Base-by-base conservation (phyloP, 2,888 invertebrate species). In the Sminthurides aquaticus region DNA sequence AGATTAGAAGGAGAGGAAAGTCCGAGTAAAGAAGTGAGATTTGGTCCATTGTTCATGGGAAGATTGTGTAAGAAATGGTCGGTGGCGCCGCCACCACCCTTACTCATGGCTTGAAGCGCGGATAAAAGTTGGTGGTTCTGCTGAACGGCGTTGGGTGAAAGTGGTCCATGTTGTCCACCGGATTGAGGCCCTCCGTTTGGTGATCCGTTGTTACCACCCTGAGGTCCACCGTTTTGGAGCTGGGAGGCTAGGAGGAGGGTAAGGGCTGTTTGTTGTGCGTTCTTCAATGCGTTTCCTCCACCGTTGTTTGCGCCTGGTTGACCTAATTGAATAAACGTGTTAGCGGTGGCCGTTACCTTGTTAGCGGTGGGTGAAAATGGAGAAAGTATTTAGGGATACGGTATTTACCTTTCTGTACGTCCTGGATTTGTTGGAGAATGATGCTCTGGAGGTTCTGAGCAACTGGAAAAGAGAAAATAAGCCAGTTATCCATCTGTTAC, bases 371-470 rank as follows among this genome's bases (percentile, higher is more conserved):
- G 25, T 2, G 67, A 60, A 24, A 64, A 64, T 49, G 66, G 62
- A 48, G 67, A 63, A 29, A 34, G 49, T 54, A 52, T 20, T 8
- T 22, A 20, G 11, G 18, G 20, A 52, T 15, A 52, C 43, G 20
- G 20, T 71, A 73, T 55, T 73, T 74, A 2, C 75, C 74, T 58
- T 72, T 76, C 67, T 79, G 78, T n/a, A 78, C 72, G 56, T 76
- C 76, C 67, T 79, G 78, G 27, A 79, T 79, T 71, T 79, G 79
- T 65, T 78, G 77, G 67, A 78, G 73, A 65, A 79, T 79, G 65
- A 79, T 79, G 65, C 78, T 78, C 72, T 79, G 79, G 26, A 80
- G 76, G 71, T 78, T 79, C 69, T 79, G 78, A 52, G 79, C 79
- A 75, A 80, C 79, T 79, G 75, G 57, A 57, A 52, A 64, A 34